Conservation (phyloP, 2,888 invertebrate species). For the Campopleginae sp. region DNA sequence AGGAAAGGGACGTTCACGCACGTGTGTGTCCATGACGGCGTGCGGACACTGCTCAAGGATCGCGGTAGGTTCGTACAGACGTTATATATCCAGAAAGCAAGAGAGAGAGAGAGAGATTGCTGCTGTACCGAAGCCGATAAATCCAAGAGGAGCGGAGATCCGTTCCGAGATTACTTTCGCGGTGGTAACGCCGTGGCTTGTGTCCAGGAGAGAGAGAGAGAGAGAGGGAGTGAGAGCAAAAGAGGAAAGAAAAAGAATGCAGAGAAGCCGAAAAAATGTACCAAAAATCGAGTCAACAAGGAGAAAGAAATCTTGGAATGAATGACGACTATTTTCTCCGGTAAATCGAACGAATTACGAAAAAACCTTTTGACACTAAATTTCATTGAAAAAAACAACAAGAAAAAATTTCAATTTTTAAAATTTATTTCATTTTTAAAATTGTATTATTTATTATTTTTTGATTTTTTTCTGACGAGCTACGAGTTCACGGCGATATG, state of each 20-base stretch:
- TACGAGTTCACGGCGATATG: not conserved
- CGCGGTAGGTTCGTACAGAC: conserved; percentile 33
- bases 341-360: conserved; percentile 17
- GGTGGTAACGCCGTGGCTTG: conserved; percentile 61
- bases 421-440: no score
- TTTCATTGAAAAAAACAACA: not conserved
- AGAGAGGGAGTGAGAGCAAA: conserved; percentile 1
- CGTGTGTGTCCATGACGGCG: conserved; percentile 59
- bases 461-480: no score
- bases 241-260: conserved; percentile 1
- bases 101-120: conserved; percentile 35
- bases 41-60: conserved; percentile 42
- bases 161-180: conserved; percentile 71
- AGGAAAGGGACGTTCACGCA: conserved; percentile 63
- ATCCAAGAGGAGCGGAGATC: conserved; percentile 71
- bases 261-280: conserved; percentile 25
- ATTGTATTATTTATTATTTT: no score
- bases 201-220: conserved; percentile 4
- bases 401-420: no score
- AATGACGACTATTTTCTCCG: conserved; percentile 21
- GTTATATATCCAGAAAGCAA: conserved; percentile 1
- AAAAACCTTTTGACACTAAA: not conserved
- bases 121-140: conserved; percentile 65
- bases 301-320: conserved; percentile 22
- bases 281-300: not conserved